Conservation (phyloP, 2,113 vertebrate genomes). For the Rhabdomys dilectus region DNA sequence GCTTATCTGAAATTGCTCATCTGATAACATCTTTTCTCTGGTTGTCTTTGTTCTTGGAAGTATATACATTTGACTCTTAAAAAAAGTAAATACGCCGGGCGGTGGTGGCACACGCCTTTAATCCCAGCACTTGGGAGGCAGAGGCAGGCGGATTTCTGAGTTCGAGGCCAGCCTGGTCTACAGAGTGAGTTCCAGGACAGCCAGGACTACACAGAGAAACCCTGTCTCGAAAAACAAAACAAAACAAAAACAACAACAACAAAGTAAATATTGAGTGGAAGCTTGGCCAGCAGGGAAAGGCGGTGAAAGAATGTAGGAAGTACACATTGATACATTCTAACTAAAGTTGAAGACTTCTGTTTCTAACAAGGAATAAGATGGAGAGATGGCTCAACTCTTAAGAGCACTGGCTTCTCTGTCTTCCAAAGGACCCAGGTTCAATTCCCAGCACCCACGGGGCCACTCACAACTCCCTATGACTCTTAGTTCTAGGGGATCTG, state of each 20-base stretch:
- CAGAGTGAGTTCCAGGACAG: too few species aligned
- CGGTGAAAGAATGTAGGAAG: background rate
- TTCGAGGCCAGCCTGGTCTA: too few species aligned
- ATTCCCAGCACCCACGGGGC: background rate
- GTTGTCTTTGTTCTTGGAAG: slow-evolving; percentile 37
- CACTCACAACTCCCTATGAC: background rate
- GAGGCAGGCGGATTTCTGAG: too few species aligned
- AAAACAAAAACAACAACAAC: too few species aligned
- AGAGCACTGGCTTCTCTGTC: background rate
- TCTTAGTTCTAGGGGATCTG: background rate
- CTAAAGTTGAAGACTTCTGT: background rate
- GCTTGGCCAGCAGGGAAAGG: background rate
- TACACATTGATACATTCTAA: background rate
- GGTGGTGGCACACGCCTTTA: too few species aligned
- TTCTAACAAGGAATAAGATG: background rate
- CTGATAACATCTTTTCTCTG: background rate
- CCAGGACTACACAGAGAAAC: too few species aligned
- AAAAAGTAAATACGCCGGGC: too few species aligned
- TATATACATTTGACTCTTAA: background rate
- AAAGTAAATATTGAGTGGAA: background rate
- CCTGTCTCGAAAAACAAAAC: too few species aligned
- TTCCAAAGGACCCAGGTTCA: background rate
- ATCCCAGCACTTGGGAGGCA: too few species aligned
- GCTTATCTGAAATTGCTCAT: background rate
- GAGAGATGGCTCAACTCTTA: background rate